Base-by-base conservation (phyloP, 2,113 vertebrate genomes). In the Riparia riparia region DNA sequence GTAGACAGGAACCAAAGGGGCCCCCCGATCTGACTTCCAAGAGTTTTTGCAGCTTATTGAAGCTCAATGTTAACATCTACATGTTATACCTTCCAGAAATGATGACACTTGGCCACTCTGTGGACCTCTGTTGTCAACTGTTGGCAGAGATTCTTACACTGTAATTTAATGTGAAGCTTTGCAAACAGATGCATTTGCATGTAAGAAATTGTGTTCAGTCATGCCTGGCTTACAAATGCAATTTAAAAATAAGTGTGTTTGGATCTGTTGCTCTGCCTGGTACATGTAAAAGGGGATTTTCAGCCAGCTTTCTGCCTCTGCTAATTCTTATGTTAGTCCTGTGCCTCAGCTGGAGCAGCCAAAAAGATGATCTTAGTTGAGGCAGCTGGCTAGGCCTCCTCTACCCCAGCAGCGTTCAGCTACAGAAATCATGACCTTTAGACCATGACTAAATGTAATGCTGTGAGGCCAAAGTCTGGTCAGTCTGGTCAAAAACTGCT, bases 241-340 rank as follows among this genome's bases (percentile, higher is more conserved):
- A 78, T 70, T 92, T 95, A 58, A 90, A 83, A 70, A 58, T 77
- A 82, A 95, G 66, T 47, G 71, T 63, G 12, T 86, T 91, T 94
- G 87, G 79, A 93, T 95, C 77, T 86, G 63, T 51, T 94, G 39
- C 82, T 93, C 68, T 85, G 82, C 87, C 82, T 90, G 85, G 74
- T 96, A 90, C 71, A 81, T 72, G 51, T 60, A 68, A 83, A 82
- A 94, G 10, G n/a, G 19, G 42, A 73, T 92, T 83, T 94, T 12
- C 76, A 92, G 90, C 87, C 93, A 93, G 82, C 16, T 95, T 96
- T 94, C 72, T 90, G 74, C 74, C 47, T 94, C 85, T 92, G 79
- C 19, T 89, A 31, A 31, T 86, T 85, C 58, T 90, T 79, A 65
- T 24, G 78, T 61, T 82, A 88, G 74, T 77, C 34, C 34, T 88